Percentiles rank a stretch among this genome's conserved stretches.
Evolutionary conservation across 2,113 vertebrate species (phyloP).

Genomic region (Orientallactaga bullata): DNA sequence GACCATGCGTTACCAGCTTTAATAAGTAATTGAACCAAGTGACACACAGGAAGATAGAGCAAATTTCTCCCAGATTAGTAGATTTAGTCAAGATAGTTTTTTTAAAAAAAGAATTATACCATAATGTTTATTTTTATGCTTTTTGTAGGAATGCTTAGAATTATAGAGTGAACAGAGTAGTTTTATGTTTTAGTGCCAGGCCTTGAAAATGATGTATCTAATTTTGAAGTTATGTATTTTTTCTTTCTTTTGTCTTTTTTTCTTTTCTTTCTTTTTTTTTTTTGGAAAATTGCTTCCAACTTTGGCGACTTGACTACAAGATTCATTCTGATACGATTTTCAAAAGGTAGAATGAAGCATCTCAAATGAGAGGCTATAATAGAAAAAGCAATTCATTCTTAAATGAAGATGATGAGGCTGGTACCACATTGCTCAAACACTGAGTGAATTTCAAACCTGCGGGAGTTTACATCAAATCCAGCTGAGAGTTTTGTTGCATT

Average conservation of each 20-base stretch:
- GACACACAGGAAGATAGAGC: not conserved
- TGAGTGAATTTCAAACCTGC: slow-evolving; percentile 73
- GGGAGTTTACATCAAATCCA: slow-evolving; percentile 68
- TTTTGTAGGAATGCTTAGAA: slow-evolving; percentile 73
- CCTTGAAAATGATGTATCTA: slow-evolving; percentile 65
- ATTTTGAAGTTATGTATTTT: slow-evolving; percentile 50
- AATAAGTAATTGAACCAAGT: slow-evolving; percentile 34
- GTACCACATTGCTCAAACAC: slow-evolving; percentile 63
- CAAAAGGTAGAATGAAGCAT: slow-evolving; percentile 71
- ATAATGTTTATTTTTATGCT: slow-evolving; percentile 56
- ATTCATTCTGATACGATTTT: slow-evolving; percentile 75
- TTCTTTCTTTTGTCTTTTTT: not conserved
- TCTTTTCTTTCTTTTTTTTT: not conserved
- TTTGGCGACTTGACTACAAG: slow-evolving; percentile 71
- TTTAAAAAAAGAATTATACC: slow-evolving; percentile 25
- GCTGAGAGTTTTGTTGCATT: slow-evolving; percentile 69
- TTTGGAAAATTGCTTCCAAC: slow-evolving; percentile 73
- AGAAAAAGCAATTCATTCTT: slow-evolving; percentile 78
- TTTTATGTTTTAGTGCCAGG: slow-evolving; percentile 55
- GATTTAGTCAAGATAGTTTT: slow-evolving; percentile 53
- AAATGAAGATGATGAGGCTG: slow-evolving; percentile 80
- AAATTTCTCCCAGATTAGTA: slow-evolving; percentile 29
- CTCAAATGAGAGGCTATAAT: slow-evolving; percentile 70
- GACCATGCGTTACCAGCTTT: not conserved
- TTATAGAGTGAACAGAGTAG: slow-evolving; percentile 50